Evolutionary conservation across 2,113 vertebrate genomes (phyloP).

Genomic region (Dolichallabes microphthalmus): DNA sequence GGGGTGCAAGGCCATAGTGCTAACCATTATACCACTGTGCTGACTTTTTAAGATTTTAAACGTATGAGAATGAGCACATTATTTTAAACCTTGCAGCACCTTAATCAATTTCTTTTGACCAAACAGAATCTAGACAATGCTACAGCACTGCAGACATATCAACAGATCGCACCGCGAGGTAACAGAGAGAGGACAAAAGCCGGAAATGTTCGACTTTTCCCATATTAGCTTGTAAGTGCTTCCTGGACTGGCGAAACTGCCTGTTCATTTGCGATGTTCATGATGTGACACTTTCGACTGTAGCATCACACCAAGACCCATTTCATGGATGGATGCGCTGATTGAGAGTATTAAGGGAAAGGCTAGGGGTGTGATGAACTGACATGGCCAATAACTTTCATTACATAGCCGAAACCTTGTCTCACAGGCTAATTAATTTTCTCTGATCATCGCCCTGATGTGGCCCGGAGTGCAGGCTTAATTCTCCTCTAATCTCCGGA

Average conservation of each 20-base stretch:
- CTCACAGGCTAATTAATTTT: slow-evolving; percentile 68
- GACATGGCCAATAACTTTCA: slow-evolving; percentile 74
- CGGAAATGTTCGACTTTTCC: not conserved
- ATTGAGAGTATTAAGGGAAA: slow-evolving; percentile 68
- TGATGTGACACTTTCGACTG: slow-evolving; percentile 29
- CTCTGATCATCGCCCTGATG: slow-evolving; percentile 55
- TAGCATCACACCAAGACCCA: slow-evolving; percentile 68
- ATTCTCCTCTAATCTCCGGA: slow-evolving; percentile 41
- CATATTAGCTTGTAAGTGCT: slow-evolving; percentile 2
- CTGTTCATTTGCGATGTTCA: slow-evolving; percentile 20
- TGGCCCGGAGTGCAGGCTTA: slow-evolving; percentile 44
- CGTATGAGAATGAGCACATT: not conserved
- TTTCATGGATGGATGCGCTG: slow-evolving; percentile 73
- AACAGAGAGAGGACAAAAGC: not conserved
- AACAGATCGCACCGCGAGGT: not conserved
- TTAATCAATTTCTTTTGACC: not conserved
- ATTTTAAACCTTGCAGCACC: not conserved
- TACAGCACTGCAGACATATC: not conserved
- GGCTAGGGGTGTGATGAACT: slow-evolving; percentile 66
- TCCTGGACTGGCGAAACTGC: not conserved
- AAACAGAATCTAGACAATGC: not conserved
- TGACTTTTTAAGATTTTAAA: too few species aligned
- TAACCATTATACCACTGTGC: too few species aligned
- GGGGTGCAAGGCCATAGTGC: too few species aligned
- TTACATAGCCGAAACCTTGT: slow-evolving; percentile 73